Evolutionary conservation across 2,113 vertebrate genomes (phyloP).

Genomic region (Alethe castanea): DNA sequence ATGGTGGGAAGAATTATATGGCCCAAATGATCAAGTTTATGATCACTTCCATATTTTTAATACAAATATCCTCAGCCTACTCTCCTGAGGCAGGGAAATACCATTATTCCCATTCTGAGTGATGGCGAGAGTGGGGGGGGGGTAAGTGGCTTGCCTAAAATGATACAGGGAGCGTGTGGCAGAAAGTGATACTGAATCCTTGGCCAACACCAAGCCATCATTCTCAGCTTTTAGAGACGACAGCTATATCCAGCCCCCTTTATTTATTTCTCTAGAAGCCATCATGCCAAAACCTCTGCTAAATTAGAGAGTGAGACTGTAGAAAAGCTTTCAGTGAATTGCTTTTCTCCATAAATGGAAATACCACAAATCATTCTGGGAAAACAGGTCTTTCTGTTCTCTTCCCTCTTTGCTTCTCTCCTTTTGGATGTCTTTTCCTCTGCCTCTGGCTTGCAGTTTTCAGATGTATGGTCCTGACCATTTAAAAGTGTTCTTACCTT

Average conservation of each 20-base stretch:
- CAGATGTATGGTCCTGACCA: conserved; percentile 31
- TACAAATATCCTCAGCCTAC: background rate
- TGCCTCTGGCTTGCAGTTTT: conserved; percentile 41
- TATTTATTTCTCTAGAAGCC: conserved; percentile 45
- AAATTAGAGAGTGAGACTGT: conserved; percentile 46
- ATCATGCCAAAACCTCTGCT: conserved; percentile 48
- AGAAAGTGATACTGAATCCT: background rate
- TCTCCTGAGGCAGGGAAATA: background rate
- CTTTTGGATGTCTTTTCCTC: conserved; percentile 38
- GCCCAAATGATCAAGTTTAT: background rate
- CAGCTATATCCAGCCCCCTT: conserved; percentile 23
- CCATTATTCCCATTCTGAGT: background rate
- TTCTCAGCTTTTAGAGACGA: conserved; percentile 17
- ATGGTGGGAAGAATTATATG: background rate
- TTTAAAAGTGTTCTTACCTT: conserved; percentile 47
- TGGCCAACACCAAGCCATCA: background rate
- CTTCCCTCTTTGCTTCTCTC: conserved; percentile 6
- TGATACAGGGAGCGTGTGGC: background rate
- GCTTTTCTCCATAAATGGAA: conserved; percentile 63
- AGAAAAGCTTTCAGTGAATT: conserved; percentile 61
- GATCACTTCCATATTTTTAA: background rate
- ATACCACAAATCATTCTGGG: conserved; percentile 61
- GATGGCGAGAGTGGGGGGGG: background rate
- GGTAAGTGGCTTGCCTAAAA: background rate
- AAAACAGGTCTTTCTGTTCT: conserved; percentile 65